Percentiles rank a stretch among this genome's conserved stretches.
Conservation (phyloP, 2,113 vertebrate genomes). For the Casuarius casuarius region DNA sequence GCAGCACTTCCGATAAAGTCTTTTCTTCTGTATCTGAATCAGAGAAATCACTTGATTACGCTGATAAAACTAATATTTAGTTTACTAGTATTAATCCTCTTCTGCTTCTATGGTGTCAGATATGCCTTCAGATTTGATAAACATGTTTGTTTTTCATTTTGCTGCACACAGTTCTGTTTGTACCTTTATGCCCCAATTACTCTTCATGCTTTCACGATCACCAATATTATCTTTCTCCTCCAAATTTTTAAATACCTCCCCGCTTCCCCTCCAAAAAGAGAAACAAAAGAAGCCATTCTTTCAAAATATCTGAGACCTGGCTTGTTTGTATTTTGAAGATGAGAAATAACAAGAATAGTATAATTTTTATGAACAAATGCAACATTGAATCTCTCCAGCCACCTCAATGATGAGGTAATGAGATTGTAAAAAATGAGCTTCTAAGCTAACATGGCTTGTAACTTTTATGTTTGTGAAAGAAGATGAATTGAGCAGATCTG, state of each 20-base stretch:
- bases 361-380: not conserved
- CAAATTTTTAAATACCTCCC: not conserved
- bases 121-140: not conserved
- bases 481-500: not conserved
- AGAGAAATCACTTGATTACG: not conserved
- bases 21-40: not conserved
- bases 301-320: not conserved
- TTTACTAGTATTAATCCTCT: not conserved
- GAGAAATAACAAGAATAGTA: not conserved
- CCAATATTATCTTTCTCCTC: not conserved
- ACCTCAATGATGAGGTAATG: not conserved
- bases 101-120: not conserved
- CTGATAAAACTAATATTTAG: not conserved
- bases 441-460: not conserved
- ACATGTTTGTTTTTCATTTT: not conserved
- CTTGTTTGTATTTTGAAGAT: not conserved
- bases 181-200: not conserved
- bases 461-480: not conserved
- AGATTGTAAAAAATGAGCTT: not conserved
- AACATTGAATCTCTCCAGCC: not conserved
- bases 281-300: not conserved
- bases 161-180: not conserved
- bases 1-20: not conserved
- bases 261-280: not conserved
- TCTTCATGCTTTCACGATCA: not conserved